Evolutionary conservation across 2,113 vertebrate species (phyloP).

Genomic region (Tachysurus fulvidraco): DNA sequence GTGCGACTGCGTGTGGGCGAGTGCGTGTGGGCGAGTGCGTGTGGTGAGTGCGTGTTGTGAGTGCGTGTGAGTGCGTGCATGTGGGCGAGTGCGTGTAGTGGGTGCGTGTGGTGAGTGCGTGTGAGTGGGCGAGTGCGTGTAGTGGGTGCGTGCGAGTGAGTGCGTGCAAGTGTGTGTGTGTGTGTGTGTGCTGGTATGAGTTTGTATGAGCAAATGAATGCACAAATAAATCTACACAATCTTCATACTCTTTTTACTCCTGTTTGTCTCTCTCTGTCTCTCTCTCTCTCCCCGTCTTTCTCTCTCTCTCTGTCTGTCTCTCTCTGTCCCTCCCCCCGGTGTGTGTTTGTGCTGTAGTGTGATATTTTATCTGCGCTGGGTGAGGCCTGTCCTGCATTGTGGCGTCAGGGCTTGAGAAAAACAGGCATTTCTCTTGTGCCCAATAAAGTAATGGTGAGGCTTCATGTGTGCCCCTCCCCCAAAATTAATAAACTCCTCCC

Average conservation of each 20-base stretch:
- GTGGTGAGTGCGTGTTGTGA: too few relatives aligned
- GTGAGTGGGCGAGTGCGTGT: too few relatives aligned
- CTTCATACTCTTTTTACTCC: constrained; percentile 56
- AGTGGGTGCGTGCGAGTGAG: too few relatives aligned
- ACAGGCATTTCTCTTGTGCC: constrained; percentile 99
- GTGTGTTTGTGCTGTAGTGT: constrained; percentile 89
- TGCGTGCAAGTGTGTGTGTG: too few relatives aligned
- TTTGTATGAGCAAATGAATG: too few relatives aligned
- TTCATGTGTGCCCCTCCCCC: constrained; percentile 73
- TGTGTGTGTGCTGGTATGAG: too few relatives aligned
- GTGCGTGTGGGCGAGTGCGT: too few relatives aligned
- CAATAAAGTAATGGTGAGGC: constrained; percentile 96
- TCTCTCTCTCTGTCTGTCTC: neutral
- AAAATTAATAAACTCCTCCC: constrained; percentile 26
- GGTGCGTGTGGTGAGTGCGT: too few relatives aligned
- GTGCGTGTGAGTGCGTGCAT: too few relatives aligned
- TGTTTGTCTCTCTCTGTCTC: neutral
- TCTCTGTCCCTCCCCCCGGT: constrained; percentile 59
- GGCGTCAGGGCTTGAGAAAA: constrained; percentile 99
- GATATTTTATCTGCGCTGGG: constrained; percentile 87
- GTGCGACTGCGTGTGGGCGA: too few relatives aligned
- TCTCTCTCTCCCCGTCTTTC: neutral
- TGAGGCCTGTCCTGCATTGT: constrained; percentile 96
- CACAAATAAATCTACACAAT: neutral
- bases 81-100: too few relatives aligned